These are phyloP conservation scores for Lepas anatifera DNA, from an alignment of 2,888 invertebrate species.

Conservation along the genomic window DNA sequence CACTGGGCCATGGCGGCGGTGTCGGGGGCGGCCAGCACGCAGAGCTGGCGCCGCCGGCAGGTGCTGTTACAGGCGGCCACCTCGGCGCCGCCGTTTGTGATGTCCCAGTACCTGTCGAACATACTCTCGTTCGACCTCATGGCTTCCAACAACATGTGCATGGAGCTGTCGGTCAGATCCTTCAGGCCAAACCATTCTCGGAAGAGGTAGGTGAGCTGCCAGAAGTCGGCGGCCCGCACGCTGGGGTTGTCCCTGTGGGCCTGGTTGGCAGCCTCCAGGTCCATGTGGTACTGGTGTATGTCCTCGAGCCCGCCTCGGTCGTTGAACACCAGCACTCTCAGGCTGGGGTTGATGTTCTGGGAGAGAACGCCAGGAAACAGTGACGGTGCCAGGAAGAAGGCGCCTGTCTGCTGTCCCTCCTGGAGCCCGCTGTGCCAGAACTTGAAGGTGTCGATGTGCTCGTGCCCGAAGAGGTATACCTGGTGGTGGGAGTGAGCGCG, in stretches of 20 bases:
- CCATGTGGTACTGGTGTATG: neutral
- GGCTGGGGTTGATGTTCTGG: neutral
- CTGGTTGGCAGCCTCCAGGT: neutral
- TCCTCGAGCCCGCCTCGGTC: neutral
- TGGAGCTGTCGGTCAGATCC: constrained; percentile 71
- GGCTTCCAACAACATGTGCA: neutral
- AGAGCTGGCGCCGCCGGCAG: neutral
- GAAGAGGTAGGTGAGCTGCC: neutral
- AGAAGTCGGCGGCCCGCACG: neutral
- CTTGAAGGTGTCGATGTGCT: constrained; percentile 13
- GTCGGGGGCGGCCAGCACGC: neutral
- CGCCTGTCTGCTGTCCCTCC: neutral
- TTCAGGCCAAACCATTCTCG: constrained; percentile 37
- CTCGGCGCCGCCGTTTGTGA: neutral
- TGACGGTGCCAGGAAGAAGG: neutral
- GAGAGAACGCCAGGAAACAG: neutral
- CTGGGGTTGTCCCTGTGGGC: neutral
- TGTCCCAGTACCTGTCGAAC: neutral
- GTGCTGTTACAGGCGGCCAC: neutral
- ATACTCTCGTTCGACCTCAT: neutral
- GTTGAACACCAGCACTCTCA: neutral
- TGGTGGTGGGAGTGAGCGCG: neutral
- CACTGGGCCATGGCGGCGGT: neutral
- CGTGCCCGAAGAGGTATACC: neutral
- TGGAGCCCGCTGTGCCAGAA: neutral